These are phyloP conservation scores for Penaeus japonicus DNA, from an alignment of 1,140 invertebrate species.

Conservation along the genomic window DNA sequence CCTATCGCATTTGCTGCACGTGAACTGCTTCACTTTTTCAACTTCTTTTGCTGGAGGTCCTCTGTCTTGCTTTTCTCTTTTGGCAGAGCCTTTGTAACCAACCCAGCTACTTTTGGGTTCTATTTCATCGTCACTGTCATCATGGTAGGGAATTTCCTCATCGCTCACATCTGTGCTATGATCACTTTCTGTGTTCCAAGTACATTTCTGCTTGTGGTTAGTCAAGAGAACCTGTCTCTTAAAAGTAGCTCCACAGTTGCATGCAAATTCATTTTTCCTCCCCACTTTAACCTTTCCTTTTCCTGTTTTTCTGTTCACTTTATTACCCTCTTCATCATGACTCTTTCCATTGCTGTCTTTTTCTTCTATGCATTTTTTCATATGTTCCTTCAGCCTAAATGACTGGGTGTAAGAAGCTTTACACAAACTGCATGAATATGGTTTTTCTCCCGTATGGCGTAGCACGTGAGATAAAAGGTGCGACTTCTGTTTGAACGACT, in stretches of 20 bases:
- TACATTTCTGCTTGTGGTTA: background rate
- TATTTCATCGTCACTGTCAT: background rate
- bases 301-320: too few species aligned
- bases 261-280: background rate
- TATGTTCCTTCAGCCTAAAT: background rate
- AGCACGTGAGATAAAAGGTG: background rate
- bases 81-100: background rate
- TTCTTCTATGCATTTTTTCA: background rate
- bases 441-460: background rate
- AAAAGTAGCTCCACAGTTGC: background rate
- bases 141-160: background rate
- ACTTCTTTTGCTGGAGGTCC: background rate
- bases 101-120: background rate
- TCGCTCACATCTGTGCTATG: background rate
- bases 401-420: background rate
- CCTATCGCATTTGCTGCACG: background rate
- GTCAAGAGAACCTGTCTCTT: background rate
- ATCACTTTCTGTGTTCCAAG: background rate
- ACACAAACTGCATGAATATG: background rate
- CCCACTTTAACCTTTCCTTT: too few species aligned
- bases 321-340: background rate
- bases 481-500: conserved; percentile 7
- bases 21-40: background rate
- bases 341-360: background rate
- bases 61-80: background rate